Evolutionary conservation across 2,888 invertebrate genomes (phyloP), one percentile per base, ranked within the genome.

Genomic region (Seira ritae): DNA sequence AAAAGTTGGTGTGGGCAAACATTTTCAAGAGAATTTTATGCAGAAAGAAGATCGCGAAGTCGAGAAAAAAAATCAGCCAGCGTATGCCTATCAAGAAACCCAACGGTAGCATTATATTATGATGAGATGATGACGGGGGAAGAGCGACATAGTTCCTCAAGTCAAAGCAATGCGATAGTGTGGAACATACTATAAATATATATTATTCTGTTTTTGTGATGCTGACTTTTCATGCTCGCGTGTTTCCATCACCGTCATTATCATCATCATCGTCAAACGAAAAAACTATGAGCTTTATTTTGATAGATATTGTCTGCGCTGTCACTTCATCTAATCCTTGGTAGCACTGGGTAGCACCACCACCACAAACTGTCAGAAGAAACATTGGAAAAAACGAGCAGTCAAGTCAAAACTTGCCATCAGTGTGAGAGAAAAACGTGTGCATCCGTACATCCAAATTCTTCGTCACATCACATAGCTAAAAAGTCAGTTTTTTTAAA

Each of bases 61-160:
- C 3, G 8, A 31, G 31, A 31, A 8, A 31, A 31, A 31, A 31
- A 31, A 31, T 8, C 2, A 31, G 31, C 31, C 31, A 31, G 8
- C 8, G 31, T 31, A 31, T 31, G 8, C 31, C 31, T 2, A 31
- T 31, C 3, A 31, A 50, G 12, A 50, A n/a, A 50, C 50, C 2
- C 50, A 50, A 62, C 62, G 22, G 62, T 62, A 62, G 62, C 62
- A 55, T 55, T 17, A 55, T 12, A 31, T 31, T 2, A 31, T 31
- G 31, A 31, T 31, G 55, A n/a, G 62, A 20, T 62, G 62, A 20
- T 20, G 62, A 62, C 62, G 62, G 62, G 62, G 20, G 62, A 62
- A 62, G 62, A 62, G 20, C 62, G 62, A 62, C 19, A 62, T 19
- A 62, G 20, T 62, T 62, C 50, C 50, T 62, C 62, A 62, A 62